phyloP scores from a whole-genome alignment of 2,888 invertebrate species.

The Cheilosia variabilis region DNA sequence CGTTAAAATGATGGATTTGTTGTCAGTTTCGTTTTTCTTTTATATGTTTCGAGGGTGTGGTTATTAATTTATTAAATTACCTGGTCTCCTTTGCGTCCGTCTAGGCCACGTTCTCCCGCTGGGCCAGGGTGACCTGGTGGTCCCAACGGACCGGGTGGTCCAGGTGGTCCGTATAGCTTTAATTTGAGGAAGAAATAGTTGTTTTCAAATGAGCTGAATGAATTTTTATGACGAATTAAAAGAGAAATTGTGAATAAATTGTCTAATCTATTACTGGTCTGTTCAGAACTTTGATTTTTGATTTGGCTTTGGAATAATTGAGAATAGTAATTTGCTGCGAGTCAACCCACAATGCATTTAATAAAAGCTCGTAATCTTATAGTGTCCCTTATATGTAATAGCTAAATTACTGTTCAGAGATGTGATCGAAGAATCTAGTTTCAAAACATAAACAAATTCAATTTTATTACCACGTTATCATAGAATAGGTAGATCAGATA shows the following conservation, averaged over 20 bases:
- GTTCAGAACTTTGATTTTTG: neutral
- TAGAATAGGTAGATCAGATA: no score
- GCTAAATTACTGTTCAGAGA: no score
- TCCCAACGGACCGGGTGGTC: constrained; percentile 86
- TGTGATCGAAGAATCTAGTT: no score
- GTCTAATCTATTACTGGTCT: neutral
- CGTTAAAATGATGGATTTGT: constrained; percentile 75
- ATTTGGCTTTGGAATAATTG: neutral
- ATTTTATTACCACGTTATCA: no score
- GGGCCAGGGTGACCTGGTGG: constrained; percentile 87
- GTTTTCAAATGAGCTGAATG: constrained; percentile 40
- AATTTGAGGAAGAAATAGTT: constrained; percentile 12
- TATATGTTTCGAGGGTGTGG: constrained; percentile 27
- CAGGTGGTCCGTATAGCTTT: constrained; percentile 87
- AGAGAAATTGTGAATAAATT: neutral
- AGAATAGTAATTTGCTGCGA: no score
- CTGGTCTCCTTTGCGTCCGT: constrained; percentile 91
- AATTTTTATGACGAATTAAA: constrained; percentile 31
- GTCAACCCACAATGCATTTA: no score
- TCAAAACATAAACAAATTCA: no score
- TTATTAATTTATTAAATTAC: constrained; percentile 85
- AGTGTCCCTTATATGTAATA: no score
- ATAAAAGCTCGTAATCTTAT: no score
- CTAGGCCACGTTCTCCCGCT: constrained; percentile 87
- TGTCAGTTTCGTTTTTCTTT: constrained; percentile 38